Evolutionary conservation across 2,113 vertebrate genomes (phyloP), one percentile per base, ranked within the genome.

Genomic region (Paedocypris sp.): DNA sequence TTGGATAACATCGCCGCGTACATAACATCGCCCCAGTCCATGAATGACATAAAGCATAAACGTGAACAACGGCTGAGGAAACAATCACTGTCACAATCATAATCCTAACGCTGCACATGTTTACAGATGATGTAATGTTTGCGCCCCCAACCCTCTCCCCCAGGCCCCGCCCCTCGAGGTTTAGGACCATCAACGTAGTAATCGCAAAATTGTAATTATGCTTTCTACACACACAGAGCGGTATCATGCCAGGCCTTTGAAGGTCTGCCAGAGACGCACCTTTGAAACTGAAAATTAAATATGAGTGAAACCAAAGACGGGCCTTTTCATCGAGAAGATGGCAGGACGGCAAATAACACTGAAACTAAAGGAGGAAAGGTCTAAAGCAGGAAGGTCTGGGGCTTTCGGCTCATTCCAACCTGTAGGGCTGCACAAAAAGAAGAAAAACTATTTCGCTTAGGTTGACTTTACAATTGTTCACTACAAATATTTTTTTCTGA

Each of bases 221-320:
- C 51, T 32, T 36, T 58, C 53, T n/a, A n/a, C 59, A 57, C 57
- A 42, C 63, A 43, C 42, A 26, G 41, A 36, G 8, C 50, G 26
- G 36, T 15, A 53, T 56, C 35, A 47, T 54, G 57, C 50, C 62
- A 61, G 38, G 23, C 56, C 68, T 70, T 54, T 57, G 63, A 70
- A 50, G 45, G 45, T 29, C 13, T 50, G 63, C 68, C 68, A 66
- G 63, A 49, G 45, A 66, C 13, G 38, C 57, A 66, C 68, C 68
- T 65, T 61, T 62, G 57, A 66, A 66, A 62, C 29, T 1, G 12
- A 61, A 70, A 57, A 70, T 58, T 51, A 53, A 51, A 62, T 68
- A 52, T 54, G 26, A 47, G 41, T 51, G 29, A 51, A 43, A 54
- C 35, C 22, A 49, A 5, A 47, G 42, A 15, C 22, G 25, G 47